Base-by-base conservation (phyloP, 2,113 vertebrate species). In the Lophura nycthemera region DNA sequence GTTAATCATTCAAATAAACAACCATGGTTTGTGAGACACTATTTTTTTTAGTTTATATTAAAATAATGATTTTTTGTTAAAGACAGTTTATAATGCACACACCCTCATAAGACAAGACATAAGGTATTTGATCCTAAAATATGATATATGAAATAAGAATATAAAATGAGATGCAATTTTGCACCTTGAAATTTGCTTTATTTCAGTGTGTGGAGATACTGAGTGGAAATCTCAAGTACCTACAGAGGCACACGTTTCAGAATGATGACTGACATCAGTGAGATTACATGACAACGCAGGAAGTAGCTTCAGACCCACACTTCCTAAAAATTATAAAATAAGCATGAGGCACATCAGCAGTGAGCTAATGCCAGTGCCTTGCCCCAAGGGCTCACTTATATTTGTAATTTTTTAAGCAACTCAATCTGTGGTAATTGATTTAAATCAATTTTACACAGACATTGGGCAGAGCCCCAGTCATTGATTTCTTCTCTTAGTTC, bases 401-500 rank as follows among this genome's bases (percentile, higher is more conserved):
- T 67, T 61, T 61, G 7, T 25, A 38, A 8, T 27, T 59, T 48
- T 70, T 59, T 25, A 74, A 86, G 38, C n/a, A 78, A 34, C 4
- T 19, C 38, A 43, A n/a, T 1, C n/a, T 63, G 10, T 12, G 13
- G 36, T 66, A 79, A 76, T 76, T n/a, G 30, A 74, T 69, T 66
- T 80, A 80, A 82, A 73, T 71, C 59, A 81, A 22, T 83, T 70
- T 71, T 95, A 54, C 32, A 27, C 24, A 60, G 79, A 75, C 48
- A 34, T 30, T 43, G 34, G 40, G 48, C 85, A 79, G 88, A 95
- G 57, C 25, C 61, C 63, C 71, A 73, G 1, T n/a, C 18, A 1
- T 47, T 83, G 70, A 61, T 72, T 75, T 91, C 40, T 64, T 52
- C 50, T 86, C 50, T 86, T 77, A n/a, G 43, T 57, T 71, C 48